Base-by-base conservation (phyloP, 2,113 vertebrate species). In the Melanerpes formicivorus region DNA sequence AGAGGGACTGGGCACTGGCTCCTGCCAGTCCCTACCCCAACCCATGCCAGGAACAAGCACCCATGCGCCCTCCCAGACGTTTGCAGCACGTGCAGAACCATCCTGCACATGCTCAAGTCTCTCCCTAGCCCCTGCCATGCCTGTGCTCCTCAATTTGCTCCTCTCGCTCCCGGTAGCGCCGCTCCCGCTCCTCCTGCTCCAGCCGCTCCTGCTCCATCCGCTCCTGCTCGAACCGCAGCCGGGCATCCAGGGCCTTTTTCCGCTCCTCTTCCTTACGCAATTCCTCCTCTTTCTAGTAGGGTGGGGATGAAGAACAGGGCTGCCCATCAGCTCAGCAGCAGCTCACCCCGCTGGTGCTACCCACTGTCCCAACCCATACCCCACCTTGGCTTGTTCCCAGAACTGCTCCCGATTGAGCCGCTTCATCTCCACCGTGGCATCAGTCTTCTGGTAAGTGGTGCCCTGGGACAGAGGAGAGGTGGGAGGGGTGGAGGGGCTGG, bases 391-490 rank as follows among this genome's bases (percentile, higher is more conserved):
- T 94, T 99, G 98, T 77, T 99, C 99, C 99, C 99, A 99, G 89
- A 99, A 99, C 90, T 99, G 98, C 97, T 99, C 99, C 60, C 99
- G 98, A 96, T 99, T 99, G 96, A 99, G 98, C 77, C 99, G 98
- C 96, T 99, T 99, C 99, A 99, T 99, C 96, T 99, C 99, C 93
- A 99, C 98, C 46, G 99, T 99, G 17, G 99, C 99, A 0, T 99
- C 99, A 0, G 99, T 99, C 96, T 99, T 99, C 98, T 99, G 97
- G 90, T 99, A 99, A 79, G 98, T 98, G 23, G 99, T 99, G 60
- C 99, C 99, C 99, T 99, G 98, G 42, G 73, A 86, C 3, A 2
- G 75, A 88, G 82, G 78, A 87, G 84, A 77, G 90, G 71, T 6
- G 0, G 81, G 58, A 32, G 56, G 73, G 89, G 42, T 3, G 29